A percentile compares a stretch with the other conserved stretches of the same genome.
Conservation (phyloP, 2,113 vertebrate genomes). For the Petrocephalus zakoni region DNA sequence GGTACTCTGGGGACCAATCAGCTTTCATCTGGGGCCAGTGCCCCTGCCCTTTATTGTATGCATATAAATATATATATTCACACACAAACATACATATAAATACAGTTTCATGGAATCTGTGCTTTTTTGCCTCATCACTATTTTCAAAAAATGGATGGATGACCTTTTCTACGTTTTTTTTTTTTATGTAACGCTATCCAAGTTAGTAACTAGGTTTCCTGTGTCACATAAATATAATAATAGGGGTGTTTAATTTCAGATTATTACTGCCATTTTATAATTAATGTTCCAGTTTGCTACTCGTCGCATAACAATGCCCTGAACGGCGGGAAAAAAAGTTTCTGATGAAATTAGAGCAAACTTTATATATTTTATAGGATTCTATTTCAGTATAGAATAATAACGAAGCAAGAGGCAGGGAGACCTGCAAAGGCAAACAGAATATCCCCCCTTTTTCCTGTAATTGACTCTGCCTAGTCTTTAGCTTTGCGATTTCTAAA, state of each 20-base stretch:
- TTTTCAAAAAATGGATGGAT: background rate
- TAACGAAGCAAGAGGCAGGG: background rate
- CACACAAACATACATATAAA: background rate
- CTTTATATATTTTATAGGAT: background rate
- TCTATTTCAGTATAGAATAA: background rate
- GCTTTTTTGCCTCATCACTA: background rate
- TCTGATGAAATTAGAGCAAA: background rate
- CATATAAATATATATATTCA: too few relatives aligned
- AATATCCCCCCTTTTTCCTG: background rate
- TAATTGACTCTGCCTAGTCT: background rate
- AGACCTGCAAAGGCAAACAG: background rate
- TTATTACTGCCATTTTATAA: constrained; percentile 7
- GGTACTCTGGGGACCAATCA: background rate
- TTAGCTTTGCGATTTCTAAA: constrained; percentile 4
- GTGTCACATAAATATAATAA: background rate
- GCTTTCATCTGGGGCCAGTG: background rate
- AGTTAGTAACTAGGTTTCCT: background rate
- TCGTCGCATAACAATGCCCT: background rate
- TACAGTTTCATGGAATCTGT: background rate
- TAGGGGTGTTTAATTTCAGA: background rate
- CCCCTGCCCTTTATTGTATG: background rate
- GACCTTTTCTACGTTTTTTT: background rate
- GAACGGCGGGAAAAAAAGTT: background rate
- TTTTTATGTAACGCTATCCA: background rate
- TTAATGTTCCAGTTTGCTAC: constrained; percentile 2